Conservation (phyloP, 2,888 invertebrate genomes). For the Aleiodes alternator region DNA sequence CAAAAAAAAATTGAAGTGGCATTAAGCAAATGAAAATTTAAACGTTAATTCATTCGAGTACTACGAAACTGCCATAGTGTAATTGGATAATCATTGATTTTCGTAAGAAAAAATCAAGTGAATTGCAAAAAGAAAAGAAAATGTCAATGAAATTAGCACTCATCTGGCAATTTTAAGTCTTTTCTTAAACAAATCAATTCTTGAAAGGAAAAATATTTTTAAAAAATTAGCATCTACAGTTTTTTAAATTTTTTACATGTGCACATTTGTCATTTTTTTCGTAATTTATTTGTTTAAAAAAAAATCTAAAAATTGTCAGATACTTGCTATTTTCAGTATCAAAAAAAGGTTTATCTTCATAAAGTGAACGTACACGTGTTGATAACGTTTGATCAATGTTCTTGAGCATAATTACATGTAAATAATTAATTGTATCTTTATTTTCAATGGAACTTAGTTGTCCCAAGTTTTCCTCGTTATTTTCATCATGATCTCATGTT, state of each 20-base stretch:
- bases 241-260: too few species aligned
- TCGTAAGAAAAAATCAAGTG: neutral
- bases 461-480: constrained; percentile 13
- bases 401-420: constrained; percentile 12
- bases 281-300: too few species aligned
- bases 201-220: too few species aligned
- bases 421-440: constrained; percentile 17
- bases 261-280: too few species aligned
- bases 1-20: neutral
- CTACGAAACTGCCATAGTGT: constrained; percentile 18
- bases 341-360: too few species aligned
- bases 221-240: too few species aligned
- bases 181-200: too few species aligned
- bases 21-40: neutral
- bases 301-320: too few species aligned
- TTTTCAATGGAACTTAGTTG: constrained; percentile 16
- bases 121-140: neutral
- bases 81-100: constrained; percentile 26
- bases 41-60: neutral
- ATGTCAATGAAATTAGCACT: neutral
- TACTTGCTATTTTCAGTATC: too few species aligned
- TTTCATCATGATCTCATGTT: constrained; percentile 30
- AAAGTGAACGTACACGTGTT: constrained; percentile 4
- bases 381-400: constrained; percentile 22
- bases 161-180: too few species aligned